Conservation (phyloP, 2,888 invertebrate genomes). For the Pecten maximus region DNA sequence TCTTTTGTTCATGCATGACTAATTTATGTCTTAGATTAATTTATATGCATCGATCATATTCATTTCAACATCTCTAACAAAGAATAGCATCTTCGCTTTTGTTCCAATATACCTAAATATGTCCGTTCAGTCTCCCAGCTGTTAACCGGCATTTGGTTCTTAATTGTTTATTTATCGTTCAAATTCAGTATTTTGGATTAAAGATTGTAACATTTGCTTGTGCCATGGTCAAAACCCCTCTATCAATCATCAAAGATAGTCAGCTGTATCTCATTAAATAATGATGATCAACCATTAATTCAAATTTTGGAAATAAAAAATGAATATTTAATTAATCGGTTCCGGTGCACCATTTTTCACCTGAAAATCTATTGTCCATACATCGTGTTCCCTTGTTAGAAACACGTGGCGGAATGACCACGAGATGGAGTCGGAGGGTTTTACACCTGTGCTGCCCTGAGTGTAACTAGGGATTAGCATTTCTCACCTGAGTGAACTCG, state of each 20-base stretch:
- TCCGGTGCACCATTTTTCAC: not conserved
- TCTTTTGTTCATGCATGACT: no score
- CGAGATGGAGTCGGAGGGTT: not conserved
- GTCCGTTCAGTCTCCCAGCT: no score
- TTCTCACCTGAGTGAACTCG: not conserved
- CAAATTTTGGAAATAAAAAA: not conserved
- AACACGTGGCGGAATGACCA: not conserved
- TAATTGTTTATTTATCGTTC: no score
- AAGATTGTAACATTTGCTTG: not conserved
- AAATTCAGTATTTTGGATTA: not conserved
- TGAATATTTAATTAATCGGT: not conserved
- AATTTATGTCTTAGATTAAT: no score
- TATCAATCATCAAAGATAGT: not conserved
- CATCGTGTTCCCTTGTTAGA: not conserved
- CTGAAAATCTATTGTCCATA: not conserved
- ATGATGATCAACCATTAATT: not conserved
- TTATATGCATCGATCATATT: no score
- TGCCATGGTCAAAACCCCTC: not conserved
- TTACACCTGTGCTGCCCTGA: not conserved
- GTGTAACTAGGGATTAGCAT: not conserved
- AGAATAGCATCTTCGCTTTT: no score
- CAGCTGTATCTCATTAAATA: conserved; percentile 10
- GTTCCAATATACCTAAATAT: no score
- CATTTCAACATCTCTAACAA: no score
- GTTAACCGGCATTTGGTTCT: no score